Conservation (phyloP, 2,113 vertebrate species). For the Amia ocellicauda region DNA sequence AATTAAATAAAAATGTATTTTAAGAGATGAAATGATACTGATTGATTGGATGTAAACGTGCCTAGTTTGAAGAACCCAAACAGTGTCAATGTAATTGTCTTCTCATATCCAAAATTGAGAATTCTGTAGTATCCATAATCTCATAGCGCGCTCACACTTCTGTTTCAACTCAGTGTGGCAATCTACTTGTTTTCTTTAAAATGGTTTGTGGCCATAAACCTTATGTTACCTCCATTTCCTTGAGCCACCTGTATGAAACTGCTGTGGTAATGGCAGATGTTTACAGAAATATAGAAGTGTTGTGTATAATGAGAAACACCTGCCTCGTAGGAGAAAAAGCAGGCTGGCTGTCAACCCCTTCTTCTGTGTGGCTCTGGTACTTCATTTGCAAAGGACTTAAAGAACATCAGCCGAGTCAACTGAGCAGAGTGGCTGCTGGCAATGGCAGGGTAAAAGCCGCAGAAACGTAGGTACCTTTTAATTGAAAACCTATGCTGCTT, state of each 20-base stretch:
- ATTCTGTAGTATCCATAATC: no score
- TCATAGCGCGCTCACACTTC: no score
- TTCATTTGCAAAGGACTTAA: background rate
- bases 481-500: background rate
- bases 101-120: no score
- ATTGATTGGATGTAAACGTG: no score
- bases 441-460: background rate
- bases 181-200: no score
- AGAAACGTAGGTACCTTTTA: background rate
- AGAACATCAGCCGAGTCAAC: background rate
- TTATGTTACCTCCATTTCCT: background rate
- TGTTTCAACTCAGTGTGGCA: no score
- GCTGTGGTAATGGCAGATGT: background rate
- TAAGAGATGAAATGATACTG: no score
- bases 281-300: background rate
- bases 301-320: background rate
- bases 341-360: background rate
- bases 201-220: background rate
- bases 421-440: constrained; percentile 1
- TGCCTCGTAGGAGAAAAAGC: background rate
- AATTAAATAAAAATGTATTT: no score
- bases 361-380: background rate
- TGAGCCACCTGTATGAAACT: background rate
- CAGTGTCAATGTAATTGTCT: no score
- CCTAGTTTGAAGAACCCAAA: no score